A percentile compares a stretch with the other conserved stretches of the same genome.
Conservation (phyloP, 2,797 vertebrate genomes). For the Phrynocephalus vlangalii region DNA sequence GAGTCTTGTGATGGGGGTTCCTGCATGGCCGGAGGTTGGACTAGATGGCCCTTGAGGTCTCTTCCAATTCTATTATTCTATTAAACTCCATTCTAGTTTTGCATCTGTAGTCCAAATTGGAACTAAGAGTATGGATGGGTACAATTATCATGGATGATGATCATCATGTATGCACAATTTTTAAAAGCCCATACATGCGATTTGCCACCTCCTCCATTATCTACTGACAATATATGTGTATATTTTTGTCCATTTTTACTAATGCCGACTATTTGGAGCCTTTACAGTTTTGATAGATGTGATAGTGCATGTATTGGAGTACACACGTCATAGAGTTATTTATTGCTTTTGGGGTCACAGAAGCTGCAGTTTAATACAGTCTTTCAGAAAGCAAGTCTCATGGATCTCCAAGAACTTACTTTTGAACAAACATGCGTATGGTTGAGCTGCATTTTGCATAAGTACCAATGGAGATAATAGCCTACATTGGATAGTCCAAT, state of each 20-base stretch:
- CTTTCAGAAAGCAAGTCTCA: not conserved
- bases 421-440: not conserved
- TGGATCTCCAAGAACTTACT: no score
- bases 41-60: no score
- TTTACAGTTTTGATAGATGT: not conserved
- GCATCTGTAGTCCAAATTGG: not conserved
- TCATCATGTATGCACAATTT: no score
- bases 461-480: not conserved
- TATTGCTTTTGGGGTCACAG: not conserved
- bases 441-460: not conserved
- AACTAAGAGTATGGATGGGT: not conserved
- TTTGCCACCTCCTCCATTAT: not conserved
- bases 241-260: not conserved
- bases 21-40: no score
- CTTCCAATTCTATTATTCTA: no score
- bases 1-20: no score
- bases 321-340: no score
- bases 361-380: not conserved
- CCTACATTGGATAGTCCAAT: not conserved
- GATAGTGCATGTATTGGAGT: no score
- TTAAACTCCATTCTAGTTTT: not conserved
- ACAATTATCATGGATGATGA: no score
- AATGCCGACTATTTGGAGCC: not conserved
- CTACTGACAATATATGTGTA: not conserved
- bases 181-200: not conserved